Evolutionary conservation across 2,113 vertebrate species (phyloP).

Genomic region (Nematolebias whitei): DNA sequence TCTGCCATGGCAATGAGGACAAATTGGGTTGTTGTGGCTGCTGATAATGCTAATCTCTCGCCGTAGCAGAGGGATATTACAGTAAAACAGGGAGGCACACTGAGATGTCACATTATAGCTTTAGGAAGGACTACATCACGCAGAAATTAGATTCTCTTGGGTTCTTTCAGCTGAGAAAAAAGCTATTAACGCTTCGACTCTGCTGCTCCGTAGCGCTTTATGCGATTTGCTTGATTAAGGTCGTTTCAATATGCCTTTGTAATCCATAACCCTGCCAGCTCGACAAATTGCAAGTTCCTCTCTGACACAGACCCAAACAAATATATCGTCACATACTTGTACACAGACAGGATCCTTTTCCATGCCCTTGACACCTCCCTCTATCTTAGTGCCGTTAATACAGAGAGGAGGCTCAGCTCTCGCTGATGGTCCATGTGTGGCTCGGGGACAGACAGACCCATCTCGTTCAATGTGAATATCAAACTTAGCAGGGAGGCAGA

Average conservation of each 20-base stretch:
- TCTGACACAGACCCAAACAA: slow-evolving; percentile 36
- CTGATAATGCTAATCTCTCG: slow-evolving; percentile 66
- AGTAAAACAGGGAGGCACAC: slow-evolving; percentile 58
- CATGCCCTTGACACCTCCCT: slow-evolving; percentile 57
- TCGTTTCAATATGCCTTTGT: slow-evolving; percentile 73
- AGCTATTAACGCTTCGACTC: slow-evolving; percentile 63
- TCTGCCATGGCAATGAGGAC: slow-evolving; percentile 63
- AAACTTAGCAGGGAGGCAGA: background rate
- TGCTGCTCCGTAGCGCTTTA: slow-evolving; percentile 21
- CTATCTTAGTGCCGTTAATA: slow-evolving; percentile 26
- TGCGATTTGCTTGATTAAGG: slow-evolving; percentile 72
- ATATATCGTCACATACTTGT: slow-evolving; percentile 38
- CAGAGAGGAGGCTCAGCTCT: slow-evolving; percentile 16
- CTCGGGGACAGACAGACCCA: slow-evolving; percentile 19
- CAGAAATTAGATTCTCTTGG: slow-evolving; percentile 65
- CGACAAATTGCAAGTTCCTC: slow-evolving; percentile 59
- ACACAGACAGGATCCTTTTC: slow-evolving; percentile 26
- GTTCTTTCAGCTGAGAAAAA: slow-evolving; percentile 66
- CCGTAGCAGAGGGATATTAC: slow-evolving; percentile 56
- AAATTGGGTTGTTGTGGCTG: slow-evolving; percentile 70
- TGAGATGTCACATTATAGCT: slow-evolving; percentile 58
- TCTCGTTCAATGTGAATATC: slow-evolving; percentile 28
- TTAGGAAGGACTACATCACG: slow-evolving; percentile 54
- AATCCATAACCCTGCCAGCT: slow-evolving; percentile 60
- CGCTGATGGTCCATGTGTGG: slow-evolving; percentile 14